Evolutionary conservation across 2,888 invertebrate species (phyloP).

Genomic region (Meteorus colon): DNA sequence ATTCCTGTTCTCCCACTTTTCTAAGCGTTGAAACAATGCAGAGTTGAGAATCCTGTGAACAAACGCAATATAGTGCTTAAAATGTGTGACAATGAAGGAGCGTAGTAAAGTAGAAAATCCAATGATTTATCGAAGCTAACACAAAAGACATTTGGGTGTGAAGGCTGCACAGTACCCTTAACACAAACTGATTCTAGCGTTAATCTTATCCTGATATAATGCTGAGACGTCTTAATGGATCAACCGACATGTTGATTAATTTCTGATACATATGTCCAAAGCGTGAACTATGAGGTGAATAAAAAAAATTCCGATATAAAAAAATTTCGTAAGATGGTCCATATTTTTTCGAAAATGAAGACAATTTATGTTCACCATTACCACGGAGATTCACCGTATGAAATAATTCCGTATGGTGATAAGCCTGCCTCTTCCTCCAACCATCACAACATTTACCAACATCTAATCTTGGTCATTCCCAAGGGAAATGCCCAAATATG

Average conservation of each 20-base stretch:
- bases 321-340: no score
- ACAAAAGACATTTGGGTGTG: conserved; percentile 53
- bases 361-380: neutral
- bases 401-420: conserved; percentile 37
- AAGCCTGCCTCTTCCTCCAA: neutral
- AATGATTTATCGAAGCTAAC: conserved; percentile 59
- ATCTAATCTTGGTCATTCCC: conserved; percentile 47
- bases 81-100: conserved; percentile 48
- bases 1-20: conserved; percentile 40
- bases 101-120: conserved; percentile 54
- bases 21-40: conserved; percentile 4
- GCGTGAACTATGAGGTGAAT: neutral
- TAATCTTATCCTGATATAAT: conserved; percentile 55
- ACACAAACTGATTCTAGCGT: conserved; percentile 49
- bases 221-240: conserved; percentile 41
- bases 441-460: conserved; percentile 19
- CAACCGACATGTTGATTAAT: conserved; percentile 36
- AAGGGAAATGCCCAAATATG: conserved; percentile 40
- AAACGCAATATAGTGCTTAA: conserved; percentile 14
- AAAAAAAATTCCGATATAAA: neutral
- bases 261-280: conserved; percentile 14
- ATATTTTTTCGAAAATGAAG: neutral
- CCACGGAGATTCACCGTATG: neutral
- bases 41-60: conserved; percentile 1
- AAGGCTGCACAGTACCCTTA: conserved; percentile 42